Conservation (phyloP, 2,113 vertebrate genomes). For the Psittacus erithacus region DNA sequence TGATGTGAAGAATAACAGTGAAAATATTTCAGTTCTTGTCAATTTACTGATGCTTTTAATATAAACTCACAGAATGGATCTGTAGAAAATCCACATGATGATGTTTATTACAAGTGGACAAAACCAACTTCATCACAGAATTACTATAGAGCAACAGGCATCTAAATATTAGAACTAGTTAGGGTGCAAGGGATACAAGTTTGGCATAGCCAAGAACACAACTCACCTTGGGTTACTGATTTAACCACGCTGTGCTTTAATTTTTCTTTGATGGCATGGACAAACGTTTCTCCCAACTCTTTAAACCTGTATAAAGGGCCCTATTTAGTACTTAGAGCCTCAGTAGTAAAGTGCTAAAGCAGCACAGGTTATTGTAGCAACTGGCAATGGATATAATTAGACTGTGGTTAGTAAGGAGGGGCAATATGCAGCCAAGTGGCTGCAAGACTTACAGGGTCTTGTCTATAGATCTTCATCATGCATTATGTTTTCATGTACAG, state of each 20-base stretch:
- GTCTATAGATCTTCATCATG: not conserved
- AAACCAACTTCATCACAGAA: not conserved
- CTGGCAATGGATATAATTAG: not conserved
- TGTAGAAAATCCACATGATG: not conserved
- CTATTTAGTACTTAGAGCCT: not conserved
- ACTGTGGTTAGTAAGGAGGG: not conserved
- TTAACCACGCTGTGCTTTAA: not conserved
- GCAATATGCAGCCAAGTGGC: not conserved
- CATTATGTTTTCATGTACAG: not conserved
- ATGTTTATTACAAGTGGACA: not conserved
- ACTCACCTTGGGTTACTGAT: not conserved
- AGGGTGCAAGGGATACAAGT: not conserved
- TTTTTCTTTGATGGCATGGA: not conserved
- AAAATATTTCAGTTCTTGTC: not conserved
- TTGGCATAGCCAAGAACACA: not conserved
- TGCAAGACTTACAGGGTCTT: not conserved
- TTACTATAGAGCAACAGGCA: not conserved
- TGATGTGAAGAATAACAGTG: not conserved
- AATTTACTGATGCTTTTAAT: not conserved
- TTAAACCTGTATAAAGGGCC: rapidly evolving
- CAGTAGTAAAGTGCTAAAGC: not conserved
- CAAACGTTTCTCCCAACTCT: not conserved
- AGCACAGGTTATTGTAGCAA: not conserved
- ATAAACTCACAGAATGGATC: not conserved
- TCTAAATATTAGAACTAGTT: too few relatives aligned